These are phyloP conservation scores for Bombus haemorrhoidalis DNA, from an alignment of 1,140 invertebrate genomes.

Conservation along the genomic window DNA sequence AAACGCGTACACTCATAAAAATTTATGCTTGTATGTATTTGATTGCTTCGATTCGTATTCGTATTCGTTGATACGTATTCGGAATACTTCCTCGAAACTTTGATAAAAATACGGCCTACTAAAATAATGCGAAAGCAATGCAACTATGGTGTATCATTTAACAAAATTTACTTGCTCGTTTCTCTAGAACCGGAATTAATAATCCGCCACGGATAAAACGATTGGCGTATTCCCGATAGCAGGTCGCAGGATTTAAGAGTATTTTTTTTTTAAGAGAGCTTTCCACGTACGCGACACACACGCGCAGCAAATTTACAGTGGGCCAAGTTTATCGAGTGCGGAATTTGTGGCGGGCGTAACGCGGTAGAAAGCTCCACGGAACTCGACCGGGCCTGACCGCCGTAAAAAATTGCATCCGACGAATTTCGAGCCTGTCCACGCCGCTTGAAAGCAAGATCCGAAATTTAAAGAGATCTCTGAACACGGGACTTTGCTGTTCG, in stretches of 20 bases:
- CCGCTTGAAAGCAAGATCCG: constrained; percentile 38
- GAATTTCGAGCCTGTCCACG: constrained; percentile 12
- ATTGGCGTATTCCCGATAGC: constrained; percentile 45
- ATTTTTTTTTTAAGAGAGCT: background rate
- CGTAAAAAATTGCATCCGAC: constrained; percentile 40
- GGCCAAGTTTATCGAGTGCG: constrained; percentile 40
- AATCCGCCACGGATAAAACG: constrained; percentile 66
- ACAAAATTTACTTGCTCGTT: background rate
- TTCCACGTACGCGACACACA: constrained; percentile 5
- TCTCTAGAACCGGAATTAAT: constrained; percentile 53
- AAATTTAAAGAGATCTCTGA: constrained; percentile 31
- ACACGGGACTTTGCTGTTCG: background rate
- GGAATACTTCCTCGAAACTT: fast-evolving
- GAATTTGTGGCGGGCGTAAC: constrained; percentile 46
- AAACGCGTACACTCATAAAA: no score
- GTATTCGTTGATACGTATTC: no score
- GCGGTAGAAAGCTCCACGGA: constrained; percentile 55
- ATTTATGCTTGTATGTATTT: no score
- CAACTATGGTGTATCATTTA: background rate
- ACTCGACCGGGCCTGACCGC: background rate
- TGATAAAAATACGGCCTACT: no score
- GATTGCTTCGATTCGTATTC: no score
- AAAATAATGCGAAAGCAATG: no score
- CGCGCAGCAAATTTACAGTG: constrained; percentile 51
- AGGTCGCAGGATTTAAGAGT: constrained; percentile 29